phyloP scores from a whole-genome alignment of 1,140 invertebrate species.

The Phocides pigmalion region DNA sequence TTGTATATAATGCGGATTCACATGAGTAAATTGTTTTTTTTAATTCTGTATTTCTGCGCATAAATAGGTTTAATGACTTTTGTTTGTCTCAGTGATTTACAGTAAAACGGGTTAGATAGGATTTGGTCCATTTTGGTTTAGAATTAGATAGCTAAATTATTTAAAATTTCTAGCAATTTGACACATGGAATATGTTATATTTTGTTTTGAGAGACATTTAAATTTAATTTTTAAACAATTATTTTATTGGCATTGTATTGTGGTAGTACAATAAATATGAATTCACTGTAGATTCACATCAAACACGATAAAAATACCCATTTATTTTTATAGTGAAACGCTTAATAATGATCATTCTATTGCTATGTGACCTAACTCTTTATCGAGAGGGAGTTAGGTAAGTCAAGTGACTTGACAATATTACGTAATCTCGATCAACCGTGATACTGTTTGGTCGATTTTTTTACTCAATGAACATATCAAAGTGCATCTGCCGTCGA shows the following conservation, averaged over 20 bases:
- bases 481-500: constrained; percentile 34
- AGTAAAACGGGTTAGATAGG: constrained; percentile 36
- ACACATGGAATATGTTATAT: constrained; percentile 1
- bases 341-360: no score
- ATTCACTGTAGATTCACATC: no score
- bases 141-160: constrained; percentile 56
- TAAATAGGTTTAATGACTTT: constrained; percentile 4
- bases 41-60: constrained; percentile 14
- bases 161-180: constrained; percentile 26
- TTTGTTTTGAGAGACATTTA: constrained; percentile 13
- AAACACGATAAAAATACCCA: no score
- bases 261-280: no score
- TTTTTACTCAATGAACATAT: constrained; percentile 47
- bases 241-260: background rate
- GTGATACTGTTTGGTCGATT: background rate
- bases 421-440: background rate
- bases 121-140: constrained; percentile 45
- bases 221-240: constrained; percentile 1
- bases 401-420: constrained; percentile 44
- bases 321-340: no score
- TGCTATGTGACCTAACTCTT: background rate
- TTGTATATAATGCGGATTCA: constrained; percentile 7
- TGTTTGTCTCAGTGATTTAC: background rate
- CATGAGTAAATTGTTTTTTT: background rate
- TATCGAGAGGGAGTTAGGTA: background rate